Base-by-base conservation (phyloP, 2,888 invertebrate species). In the Clistopyga incitator region DNA sequence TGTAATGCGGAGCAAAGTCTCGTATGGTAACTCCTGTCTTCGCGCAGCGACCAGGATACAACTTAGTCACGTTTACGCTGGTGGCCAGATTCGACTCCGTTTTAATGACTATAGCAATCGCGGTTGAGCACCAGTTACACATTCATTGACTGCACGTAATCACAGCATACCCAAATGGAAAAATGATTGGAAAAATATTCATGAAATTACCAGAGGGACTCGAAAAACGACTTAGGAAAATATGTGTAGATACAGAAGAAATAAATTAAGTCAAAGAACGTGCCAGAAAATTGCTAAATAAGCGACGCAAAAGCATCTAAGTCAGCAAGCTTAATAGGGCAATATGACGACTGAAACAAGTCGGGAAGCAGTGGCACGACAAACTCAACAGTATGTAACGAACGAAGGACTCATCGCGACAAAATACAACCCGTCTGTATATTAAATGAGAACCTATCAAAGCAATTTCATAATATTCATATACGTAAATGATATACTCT, bases 331-430 rank as follows among this genome's bases (percentile, higher is more conserved):
- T 88, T 13, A 70, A 67, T 6, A 87, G 80, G 74, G 76, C 87
- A 2, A 68, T 88, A 3, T 88, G 88, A 50, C 86, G 84, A 8
- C 76, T 87, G 11, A 74, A 68, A 25, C 87, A 87, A 54, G 84
- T 85, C 6, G 86, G 86, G 34, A 70, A 85, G 50, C 77, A 52
- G 8, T 88, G 88, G 87, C 59, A 86, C 47, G 10, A 20, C 11
- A 84, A 75, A 42, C 50, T 86, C 3, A 38, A 76, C 10, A 18
- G 29, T 0, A 54, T 23, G 0, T 87, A 15, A 70, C 20, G 3
- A 54, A 74, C 11, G 8, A 45, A 13, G 78, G 65, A 11, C 75
- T 83, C 6, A 42, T 4, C 10, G 79, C 78, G 20, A 74, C 81
- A 1, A 70, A 61, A 18, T 42, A 77, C 6, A 85, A 87, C 29